A percentile compares a stretch with the other conserved stretches of the same genome.
Conservation (phyloP, 2,113 vertebrate genomes). For the Antechinus flavipes region DNA sequence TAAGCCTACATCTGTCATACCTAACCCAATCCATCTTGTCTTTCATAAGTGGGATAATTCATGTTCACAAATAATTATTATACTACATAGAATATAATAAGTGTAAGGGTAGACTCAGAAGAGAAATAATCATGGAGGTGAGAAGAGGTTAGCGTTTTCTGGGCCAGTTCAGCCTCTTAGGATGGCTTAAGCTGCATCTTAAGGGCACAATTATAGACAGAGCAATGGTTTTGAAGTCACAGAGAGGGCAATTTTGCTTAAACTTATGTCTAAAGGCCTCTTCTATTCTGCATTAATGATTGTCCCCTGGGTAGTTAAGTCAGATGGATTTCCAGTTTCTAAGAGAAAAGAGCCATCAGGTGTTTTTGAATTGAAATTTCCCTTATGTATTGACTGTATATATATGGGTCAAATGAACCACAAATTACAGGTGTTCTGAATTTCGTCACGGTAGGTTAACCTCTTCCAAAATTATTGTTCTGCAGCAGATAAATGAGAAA, state of each 20-base stretch:
- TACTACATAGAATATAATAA: background rate
- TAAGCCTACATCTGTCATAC: background rate
- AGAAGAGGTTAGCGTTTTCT: background rate
- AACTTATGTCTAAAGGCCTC: no score
- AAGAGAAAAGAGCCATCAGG: background rate
- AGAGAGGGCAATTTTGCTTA: background rate
- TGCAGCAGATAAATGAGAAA: background rate
- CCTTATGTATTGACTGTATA: background rate
- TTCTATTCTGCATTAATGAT: background rate
- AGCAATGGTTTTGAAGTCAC: background rate
- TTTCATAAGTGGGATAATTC: background rate
- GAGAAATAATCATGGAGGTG: background rate
- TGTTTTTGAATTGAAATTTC: background rate
- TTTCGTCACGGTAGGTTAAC: background rate
- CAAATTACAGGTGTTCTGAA: background rate
- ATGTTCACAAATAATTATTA: background rate
- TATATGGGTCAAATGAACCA: background rate
- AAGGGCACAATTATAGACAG: background rate
- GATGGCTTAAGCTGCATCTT: background rate
- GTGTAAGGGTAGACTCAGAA: background rate
- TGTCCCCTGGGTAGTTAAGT: background rate
- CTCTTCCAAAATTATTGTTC: conserved; percentile 14
- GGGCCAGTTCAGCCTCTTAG: background rate
- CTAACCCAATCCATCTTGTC: background rate
- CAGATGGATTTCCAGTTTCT: background rate